phyloP scores from a whole-genome alignment of 1,140 invertebrate species.

The Stenopsyche tienmushanensis region DNA sequence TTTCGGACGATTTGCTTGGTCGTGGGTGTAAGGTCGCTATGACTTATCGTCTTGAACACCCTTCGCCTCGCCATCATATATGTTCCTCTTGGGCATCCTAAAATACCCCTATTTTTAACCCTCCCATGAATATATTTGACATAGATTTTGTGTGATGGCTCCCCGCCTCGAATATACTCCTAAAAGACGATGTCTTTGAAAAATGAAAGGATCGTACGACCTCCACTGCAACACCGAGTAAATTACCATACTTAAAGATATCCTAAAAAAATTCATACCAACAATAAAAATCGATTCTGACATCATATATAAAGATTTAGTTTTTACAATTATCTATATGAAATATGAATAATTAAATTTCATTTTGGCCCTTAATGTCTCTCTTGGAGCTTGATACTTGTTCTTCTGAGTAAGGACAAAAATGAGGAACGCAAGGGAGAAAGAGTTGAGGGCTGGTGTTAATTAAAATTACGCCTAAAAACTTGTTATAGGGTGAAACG shows the following conservation, averaged over 20 bases:
- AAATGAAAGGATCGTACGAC: constrained; percentile 4
- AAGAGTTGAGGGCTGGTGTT: constrained; percentile 38
- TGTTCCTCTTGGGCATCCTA: constrained; percentile 36
- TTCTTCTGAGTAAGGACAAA: constrained; percentile 29
- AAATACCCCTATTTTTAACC: constrained; percentile 35
- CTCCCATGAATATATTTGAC: constrained; percentile 42
- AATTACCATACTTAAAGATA: not conserved
- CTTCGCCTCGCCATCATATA: constrained; percentile 25
- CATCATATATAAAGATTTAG: too few species aligned
- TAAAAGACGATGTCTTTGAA: constrained; percentile 4
- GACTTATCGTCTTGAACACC: constrained; percentile 33
- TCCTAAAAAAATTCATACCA: too few species aligned
- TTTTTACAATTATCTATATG: too few species aligned
- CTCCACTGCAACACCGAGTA: not conserved
- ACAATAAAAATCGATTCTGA: too few species aligned
- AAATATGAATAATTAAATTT: too few species aligned
- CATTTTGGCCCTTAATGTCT: too few species aligned
- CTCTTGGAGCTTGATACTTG: too few species aligned
- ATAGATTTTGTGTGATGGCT: constrained; percentile 38
- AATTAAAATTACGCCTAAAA: constrained; percentile 42
- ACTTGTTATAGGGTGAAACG: constrained; percentile 38
- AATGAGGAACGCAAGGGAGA: constrained; percentile 10
- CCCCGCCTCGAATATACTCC: not conserved
- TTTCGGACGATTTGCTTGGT: constrained; percentile 38
- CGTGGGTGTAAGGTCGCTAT: constrained; percentile 29